Evolutionary conservation across 2,113 vertebrate species (phyloP).

Genomic region (Cottus gobio): DNA sequence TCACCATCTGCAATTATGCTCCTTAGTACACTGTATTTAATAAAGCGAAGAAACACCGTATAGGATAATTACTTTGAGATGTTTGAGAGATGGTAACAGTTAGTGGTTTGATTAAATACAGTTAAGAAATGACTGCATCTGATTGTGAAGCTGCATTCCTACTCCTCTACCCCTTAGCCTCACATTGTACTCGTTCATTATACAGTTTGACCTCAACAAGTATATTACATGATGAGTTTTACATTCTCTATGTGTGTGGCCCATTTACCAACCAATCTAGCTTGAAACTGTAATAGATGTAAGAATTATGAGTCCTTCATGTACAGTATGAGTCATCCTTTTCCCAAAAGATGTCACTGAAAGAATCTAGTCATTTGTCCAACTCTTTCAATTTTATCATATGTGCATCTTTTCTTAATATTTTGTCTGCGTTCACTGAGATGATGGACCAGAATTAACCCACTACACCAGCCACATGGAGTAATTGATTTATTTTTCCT

Average conservation of each 20-base stretch:
- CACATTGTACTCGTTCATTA: conserved; percentile 18
- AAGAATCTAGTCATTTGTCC: conserved; percentile 12
- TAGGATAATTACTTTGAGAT: conserved; percentile 53
- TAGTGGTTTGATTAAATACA: conserved; percentile 43
- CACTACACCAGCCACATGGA: background rate
- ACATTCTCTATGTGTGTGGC: background rate
- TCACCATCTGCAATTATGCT: conserved; percentile 73
- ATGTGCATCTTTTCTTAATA: background rate
- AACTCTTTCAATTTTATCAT: conserved; percentile 11
- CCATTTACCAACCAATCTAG: conserved; percentile 14
- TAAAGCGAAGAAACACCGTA: conserved; percentile 42
- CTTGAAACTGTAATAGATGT: conserved; percentile 24
- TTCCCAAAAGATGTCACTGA: background rate
- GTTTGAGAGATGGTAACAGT: conserved; percentile 37
- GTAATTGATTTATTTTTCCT: conserved; percentile 50
- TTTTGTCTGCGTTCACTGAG: conserved; percentile 7
- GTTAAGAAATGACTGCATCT: background rate
- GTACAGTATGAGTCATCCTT: conserved; percentile 3
- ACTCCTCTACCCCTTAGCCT: background rate
- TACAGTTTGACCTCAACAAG: conserved; percentile 25
- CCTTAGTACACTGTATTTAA: conserved; percentile 64
- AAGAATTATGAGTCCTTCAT: conserved; percentile 15
- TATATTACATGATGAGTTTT: background rate
- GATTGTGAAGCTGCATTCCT: conserved; percentile 2
- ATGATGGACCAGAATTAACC: conserved; percentile 24